Conservation (phyloP, 2,888 invertebrate genomes). For the Drosophila robusta region DNA sequence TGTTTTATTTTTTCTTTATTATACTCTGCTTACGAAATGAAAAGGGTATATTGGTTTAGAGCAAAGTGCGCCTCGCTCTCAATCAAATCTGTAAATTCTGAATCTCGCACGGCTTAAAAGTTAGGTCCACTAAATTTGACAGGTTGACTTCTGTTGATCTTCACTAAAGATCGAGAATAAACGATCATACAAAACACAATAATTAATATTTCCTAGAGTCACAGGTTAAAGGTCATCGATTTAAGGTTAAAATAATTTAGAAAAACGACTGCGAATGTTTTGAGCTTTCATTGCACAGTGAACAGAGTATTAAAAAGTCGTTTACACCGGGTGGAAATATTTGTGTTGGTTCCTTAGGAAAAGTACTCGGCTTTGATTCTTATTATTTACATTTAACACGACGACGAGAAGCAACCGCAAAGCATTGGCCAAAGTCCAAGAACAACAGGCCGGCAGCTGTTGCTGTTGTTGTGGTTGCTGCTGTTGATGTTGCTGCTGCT, state of each 20-base stretch:
- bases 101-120: no score
- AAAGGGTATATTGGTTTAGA: neutral
- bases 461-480: conserved; percentile 12
- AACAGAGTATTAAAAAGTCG: no score
- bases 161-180: no score
- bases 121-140: no score
- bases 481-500: neutral
- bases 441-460: conserved; percentile 4
- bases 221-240: no score
- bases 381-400: neutral
- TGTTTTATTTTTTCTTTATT: neutral
- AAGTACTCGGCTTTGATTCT: neutral
- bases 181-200: no score
- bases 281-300: neutral
- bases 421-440: conserved; percentile 48
- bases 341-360: neutral
- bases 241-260: no score
- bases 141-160: no score
- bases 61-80: no score
- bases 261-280: no score
- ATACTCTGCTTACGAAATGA: neutral
- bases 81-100: no score
- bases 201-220: no score
- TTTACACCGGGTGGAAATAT: neutral
- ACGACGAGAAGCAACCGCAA: conserved; percentile 5